Base-by-base conservation (phyloP, 2,797 vertebrate genomes). In the Ctenopoma multispine region DNA sequence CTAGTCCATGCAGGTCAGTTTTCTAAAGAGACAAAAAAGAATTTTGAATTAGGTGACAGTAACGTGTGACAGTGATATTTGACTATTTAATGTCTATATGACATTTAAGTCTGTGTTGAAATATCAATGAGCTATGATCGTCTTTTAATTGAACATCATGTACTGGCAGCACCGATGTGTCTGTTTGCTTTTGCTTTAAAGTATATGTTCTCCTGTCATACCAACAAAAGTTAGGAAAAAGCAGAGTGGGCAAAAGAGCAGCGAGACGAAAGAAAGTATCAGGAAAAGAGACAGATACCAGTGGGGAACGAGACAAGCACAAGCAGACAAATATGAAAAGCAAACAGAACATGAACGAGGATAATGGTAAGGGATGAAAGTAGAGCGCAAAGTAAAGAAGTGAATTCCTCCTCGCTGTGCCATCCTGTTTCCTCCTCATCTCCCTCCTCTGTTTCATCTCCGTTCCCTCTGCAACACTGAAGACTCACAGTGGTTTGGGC, bases 321-420 rank as follows among this genome's bases (percentile, higher is more conserved):
- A 7, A 65, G 60, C 66, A 36, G 17, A 74, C 14, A 31, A 61
- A 69, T 68, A 66, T 43, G 53, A 78, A 75, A 78, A 38, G 69
- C 75, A 89, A 87, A 83, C 68, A 67, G 55, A 71, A 77, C 34
- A 67, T 7, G 44, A 85, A 72, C 51, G 62, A 57, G 56, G 64
- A 71, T 29, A 63, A 69, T 27, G 62, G 59, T 31, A 12, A 18
- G 47, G 59, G 69, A 78, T 80, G 74, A 80, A 86, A 74, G 77
- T 18, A 23, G 38, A 76, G 78, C 81, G 58, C 6, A 72, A 69
- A 84, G 40, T 64, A 75, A 78, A 79, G 79, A 79, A 54, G 51
- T 46, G 51, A 70, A 73, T 79, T 69, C 63, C 14, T 86, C 58
- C 41, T 62, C 0, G 7, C 62, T 72, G 51, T 49, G 27, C 63